A percentile compares a stretch with the other conserved stretches of the same genome.
phyloP scores from a whole-genome alignment of 1,140 invertebrate genomes.

The Zophobas atratus region DNA sequence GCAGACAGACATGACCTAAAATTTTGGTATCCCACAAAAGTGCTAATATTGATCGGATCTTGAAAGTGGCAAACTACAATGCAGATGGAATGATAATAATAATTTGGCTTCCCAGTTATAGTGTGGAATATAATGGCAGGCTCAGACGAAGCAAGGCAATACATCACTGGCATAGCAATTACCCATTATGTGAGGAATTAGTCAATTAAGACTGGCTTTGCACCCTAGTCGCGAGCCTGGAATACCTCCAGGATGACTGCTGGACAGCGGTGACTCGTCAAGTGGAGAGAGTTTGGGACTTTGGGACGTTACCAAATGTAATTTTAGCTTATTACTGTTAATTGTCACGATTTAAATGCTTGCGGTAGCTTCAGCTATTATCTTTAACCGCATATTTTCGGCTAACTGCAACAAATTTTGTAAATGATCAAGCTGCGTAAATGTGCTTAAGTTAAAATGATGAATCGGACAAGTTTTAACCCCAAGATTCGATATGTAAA shows the following conservation, averaged over 20 bases:
- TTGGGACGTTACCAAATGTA: constrained; percentile 5
- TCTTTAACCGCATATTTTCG: constrained; percentile 29
- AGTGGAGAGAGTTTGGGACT: constrained; percentile 4
- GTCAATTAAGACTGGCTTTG: constrained; percentile 61
- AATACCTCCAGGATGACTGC: constrained; percentile 60
- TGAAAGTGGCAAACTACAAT: constrained; percentile 41
- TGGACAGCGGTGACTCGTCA: constrained; percentile 46
- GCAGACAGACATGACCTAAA: too few relatives aligned
- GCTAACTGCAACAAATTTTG: constrained; percentile 1
- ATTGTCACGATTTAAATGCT: constrained; percentile 41
- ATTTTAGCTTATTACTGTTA: constrained; percentile 24
- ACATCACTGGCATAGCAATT: constrained; percentile 63
- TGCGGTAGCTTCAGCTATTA: constrained; percentile 25
- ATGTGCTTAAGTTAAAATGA: neutral
- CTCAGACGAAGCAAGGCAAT: constrained; percentile 52
- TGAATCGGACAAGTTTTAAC: neutral
- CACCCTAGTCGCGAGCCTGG: constrained; percentile 53
- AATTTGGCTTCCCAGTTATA: constrained; percentile 44
- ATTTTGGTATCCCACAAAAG: neutral
- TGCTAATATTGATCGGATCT: constrained; percentile 23
- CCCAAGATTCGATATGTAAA: too few relatives aligned
- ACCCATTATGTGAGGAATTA: constrained; percentile 64
- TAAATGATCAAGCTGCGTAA: neutral
- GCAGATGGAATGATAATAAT: constrained; percentile 37
- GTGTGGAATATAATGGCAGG: constrained; percentile 54